phyloP scores from a whole-genome alignment of 2,113 vertebrate genomes.

The Gallinago paraguaiae region DNA sequence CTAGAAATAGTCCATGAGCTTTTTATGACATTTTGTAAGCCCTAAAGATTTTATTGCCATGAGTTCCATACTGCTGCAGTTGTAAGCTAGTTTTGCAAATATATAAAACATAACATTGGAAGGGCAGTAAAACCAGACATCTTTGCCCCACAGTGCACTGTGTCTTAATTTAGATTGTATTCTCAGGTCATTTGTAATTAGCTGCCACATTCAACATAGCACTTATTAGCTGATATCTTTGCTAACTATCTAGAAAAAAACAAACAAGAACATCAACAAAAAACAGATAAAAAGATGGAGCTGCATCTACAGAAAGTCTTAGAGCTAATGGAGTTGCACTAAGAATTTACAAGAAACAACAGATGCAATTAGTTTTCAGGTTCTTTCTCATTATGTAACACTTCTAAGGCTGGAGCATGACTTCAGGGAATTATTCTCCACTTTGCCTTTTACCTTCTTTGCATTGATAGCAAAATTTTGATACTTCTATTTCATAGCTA shows the following conservation, averaged over 20 bases:
- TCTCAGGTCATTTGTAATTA: constrained; percentile 36
- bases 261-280: fast-evolving
- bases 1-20: constrained; percentile 51
- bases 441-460: background rate
- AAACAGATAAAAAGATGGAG: background rate
- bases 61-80: background rate
- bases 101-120: background rate
- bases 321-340: background rate
- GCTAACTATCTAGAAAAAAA: background rate
- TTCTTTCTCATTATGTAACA: background rate
- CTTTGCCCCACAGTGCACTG: background rate
- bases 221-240: constrained; percentile 22
- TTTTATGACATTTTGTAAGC: constrained; percentile 64
- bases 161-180: constrained; percentile 32
- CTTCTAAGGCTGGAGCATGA: background rate
- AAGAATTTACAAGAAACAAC: background rate
- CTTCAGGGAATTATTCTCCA: background rate
- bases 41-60: constrained; percentile 59
- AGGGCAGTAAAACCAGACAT: background rate
- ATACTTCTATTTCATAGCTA: background rate
- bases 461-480: background rate
- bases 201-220: background rate
- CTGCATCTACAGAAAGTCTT: background rate
- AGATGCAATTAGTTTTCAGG: background rate
- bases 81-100: constrained; percentile 18